Percentiles rank a stretch among this genome's conserved stretches.
These are phyloP conservation scores for Nudaria mundana DNA, from an alignment of 2,888 invertebrate species.

Conservation along the genomic window DNA sequence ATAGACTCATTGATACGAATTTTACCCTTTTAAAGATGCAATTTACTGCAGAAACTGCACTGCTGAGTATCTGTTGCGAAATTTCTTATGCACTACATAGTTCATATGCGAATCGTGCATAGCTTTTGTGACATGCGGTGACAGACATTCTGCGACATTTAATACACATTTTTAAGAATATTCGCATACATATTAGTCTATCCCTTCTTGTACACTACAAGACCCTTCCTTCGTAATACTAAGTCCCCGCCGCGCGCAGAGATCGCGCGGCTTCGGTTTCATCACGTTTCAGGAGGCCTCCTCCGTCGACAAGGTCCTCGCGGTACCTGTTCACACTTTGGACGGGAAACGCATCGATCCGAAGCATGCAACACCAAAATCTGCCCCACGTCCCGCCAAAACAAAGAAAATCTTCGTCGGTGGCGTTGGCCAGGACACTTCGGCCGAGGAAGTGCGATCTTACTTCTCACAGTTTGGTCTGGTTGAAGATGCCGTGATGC, in stretches of 20 bases:
- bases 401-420: constrained; percentile 97
- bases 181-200: constrained; percentile 7
- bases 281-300: constrained; percentile 96
- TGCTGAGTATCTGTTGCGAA: no score
- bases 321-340: constrained; percentile 93
- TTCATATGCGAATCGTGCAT: no score
- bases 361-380: constrained; percentile 95
- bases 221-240: neutral
- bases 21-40: no score
- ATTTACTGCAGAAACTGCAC: no score
- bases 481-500: constrained; percentile 95
- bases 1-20: constrained; percentile 1
- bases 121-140: no score
- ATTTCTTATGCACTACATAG: no score
- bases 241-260: constrained; percentile 83
- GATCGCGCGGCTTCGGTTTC: constrained; percentile 96
- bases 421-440: constrained; percentile 95
- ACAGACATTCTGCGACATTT: no score
- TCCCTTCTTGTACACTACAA: neutral
- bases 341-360: constrained; percentile 97
- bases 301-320: constrained; percentile 94
- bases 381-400: constrained; percentile 92
- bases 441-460: constrained; percentile 93
- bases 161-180: no score
- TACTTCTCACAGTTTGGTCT: constrained; percentile 95